Percentiles rank a stretch among this genome's conserved stretches.
phyloP scores from a whole-genome alignment of 2,113 vertebrate genomes.

The Alouatta palliata region DNA sequence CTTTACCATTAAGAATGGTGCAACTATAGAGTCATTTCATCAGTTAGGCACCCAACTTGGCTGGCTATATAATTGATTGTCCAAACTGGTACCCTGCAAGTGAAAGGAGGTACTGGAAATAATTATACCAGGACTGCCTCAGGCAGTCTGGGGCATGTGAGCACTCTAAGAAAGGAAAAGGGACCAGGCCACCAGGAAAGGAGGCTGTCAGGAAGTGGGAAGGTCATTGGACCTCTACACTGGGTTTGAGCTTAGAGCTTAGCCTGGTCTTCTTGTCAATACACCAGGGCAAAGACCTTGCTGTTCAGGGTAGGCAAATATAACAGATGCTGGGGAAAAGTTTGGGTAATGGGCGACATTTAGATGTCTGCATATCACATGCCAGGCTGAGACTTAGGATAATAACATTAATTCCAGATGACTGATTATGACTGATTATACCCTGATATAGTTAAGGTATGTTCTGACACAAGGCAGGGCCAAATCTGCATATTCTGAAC shows the following conservation, averaged over 20 bases:
- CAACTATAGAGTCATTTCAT: background rate
- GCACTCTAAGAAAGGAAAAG: background rate
- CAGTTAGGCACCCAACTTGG: background rate
- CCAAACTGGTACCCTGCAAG: background rate
- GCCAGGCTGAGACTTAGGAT: background rate
- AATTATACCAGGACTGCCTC: background rate
- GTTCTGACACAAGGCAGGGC: background rate
- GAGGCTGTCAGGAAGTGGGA: background rate
- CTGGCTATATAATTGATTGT: background rate
- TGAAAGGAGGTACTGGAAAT: background rate
- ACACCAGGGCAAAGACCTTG: background rate
- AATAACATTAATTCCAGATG: background rate
- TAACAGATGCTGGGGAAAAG: background rate
- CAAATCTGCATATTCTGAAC: background rate
- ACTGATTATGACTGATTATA: no score
- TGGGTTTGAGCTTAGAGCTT: background rate
- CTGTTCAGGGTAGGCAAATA: background rate
- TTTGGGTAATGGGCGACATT: background rate
- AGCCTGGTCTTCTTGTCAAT: background rate
- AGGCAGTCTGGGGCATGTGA: background rate
- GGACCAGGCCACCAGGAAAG: background rate
- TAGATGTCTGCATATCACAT: background rate
- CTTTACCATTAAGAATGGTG: background rate
- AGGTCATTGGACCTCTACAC: background rate
- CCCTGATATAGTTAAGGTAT: background rate